A percentile compares a stretch with the other conserved stretches of the same genome.
Conservation (phyloP, 1,140 invertebrate species). For the Bicyclus anynana region DNA sequence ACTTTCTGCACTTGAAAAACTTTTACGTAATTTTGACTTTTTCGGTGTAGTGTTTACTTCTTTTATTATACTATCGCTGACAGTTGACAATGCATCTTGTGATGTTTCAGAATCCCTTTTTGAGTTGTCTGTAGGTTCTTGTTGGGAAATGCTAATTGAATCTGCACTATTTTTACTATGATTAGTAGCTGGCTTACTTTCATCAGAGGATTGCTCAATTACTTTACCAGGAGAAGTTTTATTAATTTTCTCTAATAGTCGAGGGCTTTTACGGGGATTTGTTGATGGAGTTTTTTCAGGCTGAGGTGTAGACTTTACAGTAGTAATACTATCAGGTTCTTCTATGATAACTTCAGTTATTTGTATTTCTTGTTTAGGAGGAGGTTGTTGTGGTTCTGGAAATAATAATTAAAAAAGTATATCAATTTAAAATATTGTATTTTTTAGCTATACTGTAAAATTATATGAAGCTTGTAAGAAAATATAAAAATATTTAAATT, state of each 20-base stretch:
- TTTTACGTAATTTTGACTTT: constrained; percentile 38
- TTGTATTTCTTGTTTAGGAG: constrained; percentile 23
- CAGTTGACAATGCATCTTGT: constrained; percentile 29
- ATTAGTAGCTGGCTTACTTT: background rate
- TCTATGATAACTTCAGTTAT: constrained; percentile 47
- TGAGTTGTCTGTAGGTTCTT: no score
- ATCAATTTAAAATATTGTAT: no score
- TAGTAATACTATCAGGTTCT: constrained; percentile 42
- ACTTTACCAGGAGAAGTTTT: background rate
- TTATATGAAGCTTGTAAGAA: no score
- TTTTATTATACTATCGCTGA: constrained; percentile 32
- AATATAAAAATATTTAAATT: no score
- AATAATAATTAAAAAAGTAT: background rate
- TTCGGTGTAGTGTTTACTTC: constrained; percentile 29
- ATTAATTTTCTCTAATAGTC: constrained; percentile 25
- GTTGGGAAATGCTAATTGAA: background rate
- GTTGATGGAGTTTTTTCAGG: constrained; percentile 18
- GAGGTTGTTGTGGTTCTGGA: constrained; percentile 30
- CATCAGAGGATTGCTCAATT: background rate
- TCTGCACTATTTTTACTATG: background rate
- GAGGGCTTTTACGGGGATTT: constrained; percentile 36
- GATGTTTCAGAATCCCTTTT: background rate
- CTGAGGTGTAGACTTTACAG: constrained; percentile 24
- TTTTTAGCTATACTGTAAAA: no score
- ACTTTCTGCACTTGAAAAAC: constrained; percentile 30